phyloP scores from a whole-genome alignment of 2,888 invertebrate species.

The Reticulitermes lucifugus region DNA sequence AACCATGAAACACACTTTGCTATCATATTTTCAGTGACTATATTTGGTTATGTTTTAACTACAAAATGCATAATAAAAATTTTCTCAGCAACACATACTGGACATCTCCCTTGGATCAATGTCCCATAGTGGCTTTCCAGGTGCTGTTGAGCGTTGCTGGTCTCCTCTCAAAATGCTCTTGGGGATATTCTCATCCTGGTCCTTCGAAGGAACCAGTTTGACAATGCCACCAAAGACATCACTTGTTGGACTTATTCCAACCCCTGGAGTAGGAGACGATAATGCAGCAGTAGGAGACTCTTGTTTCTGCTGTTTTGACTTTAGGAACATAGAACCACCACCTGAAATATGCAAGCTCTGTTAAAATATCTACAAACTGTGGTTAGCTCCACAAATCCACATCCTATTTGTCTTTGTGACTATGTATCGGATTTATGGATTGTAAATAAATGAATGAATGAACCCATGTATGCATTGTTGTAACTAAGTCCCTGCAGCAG shows the following conservation, averaged over 20 bases:
- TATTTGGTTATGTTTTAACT: not conserved
- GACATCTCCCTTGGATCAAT: constrained; percentile 54
- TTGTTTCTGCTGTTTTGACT: constrained; percentile 63
- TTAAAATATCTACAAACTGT: too few species aligned
- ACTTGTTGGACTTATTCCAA: constrained; percentile 3
- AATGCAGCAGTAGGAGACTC: constrained; percentile 27
- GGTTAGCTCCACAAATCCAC: too few species aligned
- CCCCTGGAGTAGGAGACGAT: constrained; percentile 15
- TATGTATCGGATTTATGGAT: too few species aligned
- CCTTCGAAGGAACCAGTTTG: constrained; percentile 38
- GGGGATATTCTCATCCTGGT: constrained; percentile 50
- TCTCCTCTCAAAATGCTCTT: constrained; percentile 56
- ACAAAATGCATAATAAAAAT: not conserved
- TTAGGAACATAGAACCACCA: constrained; percentile 74
- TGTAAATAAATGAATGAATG: too few species aligned
- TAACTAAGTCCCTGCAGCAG: too few species aligned
- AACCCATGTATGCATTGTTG: too few species aligned
- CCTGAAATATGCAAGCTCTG: too few species aligned
- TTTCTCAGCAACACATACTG: constrained; percentile 48
- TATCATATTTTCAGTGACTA: not conserved
- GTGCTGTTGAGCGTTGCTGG: constrained; percentile 34
- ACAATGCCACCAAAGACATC: constrained; percentile 1
- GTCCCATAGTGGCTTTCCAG: constrained; percentile 53
- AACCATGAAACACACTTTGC: not conserved
- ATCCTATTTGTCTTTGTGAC: too few species aligned